phyloP scores from a whole-genome alignment of 2,888 invertebrate genomes.

The Baronia brevicornis region DNA sequence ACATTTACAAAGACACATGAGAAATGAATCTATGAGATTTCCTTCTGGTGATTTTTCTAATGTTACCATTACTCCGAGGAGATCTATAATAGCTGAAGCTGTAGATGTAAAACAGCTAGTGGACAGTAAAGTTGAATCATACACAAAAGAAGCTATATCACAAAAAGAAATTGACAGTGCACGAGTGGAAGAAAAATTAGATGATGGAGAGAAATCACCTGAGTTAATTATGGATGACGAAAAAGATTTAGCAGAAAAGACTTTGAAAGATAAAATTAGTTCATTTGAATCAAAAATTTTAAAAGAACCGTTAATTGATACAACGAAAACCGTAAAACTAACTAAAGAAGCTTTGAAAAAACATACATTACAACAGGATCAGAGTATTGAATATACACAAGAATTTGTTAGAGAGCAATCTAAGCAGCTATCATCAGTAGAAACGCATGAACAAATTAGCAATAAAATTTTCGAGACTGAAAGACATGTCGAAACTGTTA shows the following conservation, averaged over 20 bases:
- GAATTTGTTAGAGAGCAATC: constrained; percentile 71
- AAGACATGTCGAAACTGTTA: constrained; percentile 46
- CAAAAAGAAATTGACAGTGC: constrained; percentile 65
- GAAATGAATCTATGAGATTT: constrained; percentile 72
- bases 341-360: constrained; percentile 71
- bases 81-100: constrained; percentile 65
- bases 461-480: constrained; percentile 46
- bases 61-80: constrained; percentile 64
- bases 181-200: constrained; percentile 74
- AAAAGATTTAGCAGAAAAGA: constrained; percentile 68
- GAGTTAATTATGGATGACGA: constrained; percentile 58
- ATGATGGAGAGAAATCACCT: constrained; percentile 61
- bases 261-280: constrained; percentile 60
- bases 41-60: constrained; percentile 72
- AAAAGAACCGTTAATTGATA: constrained; percentile 55
- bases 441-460: constrained; percentile 34
- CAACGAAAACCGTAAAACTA: constrained; percentile 59
- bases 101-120: constrained; percentile 42
- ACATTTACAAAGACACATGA: constrained; percentile 69
- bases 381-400: constrained; percentile 66
- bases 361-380: constrained; percentile 66
- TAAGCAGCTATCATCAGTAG: constrained; percentile 51
- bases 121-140: constrained; percentile 44
- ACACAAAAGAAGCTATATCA: constrained; percentile 53
- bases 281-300: constrained; percentile 67